Percentiles rank a stretch among this genome's conserved stretches.
These are phyloP conservation scores for Epinephelus moara DNA, from an alignment of 2,113 vertebrate species.

Conservation along the genomic window DNA sequence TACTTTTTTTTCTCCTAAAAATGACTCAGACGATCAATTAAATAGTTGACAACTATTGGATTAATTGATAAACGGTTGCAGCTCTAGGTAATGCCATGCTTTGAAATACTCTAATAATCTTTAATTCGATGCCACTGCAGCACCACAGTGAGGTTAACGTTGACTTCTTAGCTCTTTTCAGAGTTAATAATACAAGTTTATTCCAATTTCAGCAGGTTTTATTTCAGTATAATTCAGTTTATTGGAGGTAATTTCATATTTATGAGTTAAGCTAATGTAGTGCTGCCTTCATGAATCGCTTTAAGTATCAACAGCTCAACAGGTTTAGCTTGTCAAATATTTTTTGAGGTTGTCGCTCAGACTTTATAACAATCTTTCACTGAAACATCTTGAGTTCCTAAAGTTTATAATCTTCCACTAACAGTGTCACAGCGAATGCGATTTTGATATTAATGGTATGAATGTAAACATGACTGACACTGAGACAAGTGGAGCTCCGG, in stretches of 20 bases:
- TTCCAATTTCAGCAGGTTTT: background rate
- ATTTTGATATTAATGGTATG: background rate
- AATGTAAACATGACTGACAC: background rate
- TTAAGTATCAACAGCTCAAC: background rate
- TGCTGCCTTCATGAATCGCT: background rate
- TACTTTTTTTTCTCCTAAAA: no score
- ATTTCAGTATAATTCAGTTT: background rate
- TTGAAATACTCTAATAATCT: background rate
- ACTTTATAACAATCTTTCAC: background rate
- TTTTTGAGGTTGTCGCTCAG: background rate
- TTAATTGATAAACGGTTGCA: no score
- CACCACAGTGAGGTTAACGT: background rate
- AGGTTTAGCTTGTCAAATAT: background rate
- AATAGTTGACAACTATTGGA: no score
- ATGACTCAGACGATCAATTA: no score
- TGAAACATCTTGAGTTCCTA: background rate
- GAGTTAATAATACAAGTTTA: background rate
- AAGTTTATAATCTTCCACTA: background rate
- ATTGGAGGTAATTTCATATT: background rate
- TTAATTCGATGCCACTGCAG: background rate
- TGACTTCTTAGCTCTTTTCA: background rate
- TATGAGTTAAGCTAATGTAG: background rate
- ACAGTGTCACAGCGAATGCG: background rate
- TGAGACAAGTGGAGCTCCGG: background rate
- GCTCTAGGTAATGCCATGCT: background rate